Conservation (phyloP, 1,140 invertebrate genomes). For the Bombus pascuorum region DNA sequence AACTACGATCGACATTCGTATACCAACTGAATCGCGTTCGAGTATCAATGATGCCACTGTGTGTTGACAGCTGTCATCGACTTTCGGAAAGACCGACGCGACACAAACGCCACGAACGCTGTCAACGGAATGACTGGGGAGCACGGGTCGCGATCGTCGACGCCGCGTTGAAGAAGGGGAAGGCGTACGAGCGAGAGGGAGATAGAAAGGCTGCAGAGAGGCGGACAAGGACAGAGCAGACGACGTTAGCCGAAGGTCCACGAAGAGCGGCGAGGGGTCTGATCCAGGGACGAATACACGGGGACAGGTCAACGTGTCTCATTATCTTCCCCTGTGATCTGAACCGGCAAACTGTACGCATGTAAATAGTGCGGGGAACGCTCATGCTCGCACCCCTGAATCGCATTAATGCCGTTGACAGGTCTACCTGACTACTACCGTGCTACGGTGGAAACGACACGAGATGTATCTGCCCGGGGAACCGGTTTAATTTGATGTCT, state of each 20-base stretch:
- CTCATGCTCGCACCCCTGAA: slow-evolving; percentile 47
- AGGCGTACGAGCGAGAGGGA: slow-evolving; percentile 18
- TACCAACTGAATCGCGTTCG: not conserved
- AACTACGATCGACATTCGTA: not conserved
- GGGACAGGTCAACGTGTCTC: slow-evolving; percentile 59
- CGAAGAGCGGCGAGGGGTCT: slow-evolving; percentile 4
- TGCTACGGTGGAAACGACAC: slow-evolving; percentile 34
- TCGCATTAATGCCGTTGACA: slow-evolving; percentile 59
- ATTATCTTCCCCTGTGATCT: slow-evolving; percentile 58
- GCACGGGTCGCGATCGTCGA: slow-evolving; percentile 48
- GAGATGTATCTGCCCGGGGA: slow-evolving; percentile 28
- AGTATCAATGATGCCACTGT: not conserved
- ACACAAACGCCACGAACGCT: slow-evolving; percentile 55
- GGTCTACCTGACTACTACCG: slow-evolving; percentile 34
- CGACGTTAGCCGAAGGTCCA: slow-evolving; percentile 10
- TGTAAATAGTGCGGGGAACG: slow-evolving; percentile 50
- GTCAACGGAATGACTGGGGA: slow-evolving; percentile 72
- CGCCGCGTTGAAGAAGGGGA: slow-evolving; percentile 30
- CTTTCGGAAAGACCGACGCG: slow-evolving; percentile 11
- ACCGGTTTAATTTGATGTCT: slow-evolving; percentile 63
- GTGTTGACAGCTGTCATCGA: slow-evolving; percentile 58
- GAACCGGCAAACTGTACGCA: slow-evolving; percentile 49
- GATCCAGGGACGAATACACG: slow-evolving; percentile 39
- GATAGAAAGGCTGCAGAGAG: slow-evolving; percentile 10
- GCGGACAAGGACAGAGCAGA: not conserved